Conservation (phyloP, 2,113 vertebrate genomes). For the Ctenodactylus gundi region DNA sequence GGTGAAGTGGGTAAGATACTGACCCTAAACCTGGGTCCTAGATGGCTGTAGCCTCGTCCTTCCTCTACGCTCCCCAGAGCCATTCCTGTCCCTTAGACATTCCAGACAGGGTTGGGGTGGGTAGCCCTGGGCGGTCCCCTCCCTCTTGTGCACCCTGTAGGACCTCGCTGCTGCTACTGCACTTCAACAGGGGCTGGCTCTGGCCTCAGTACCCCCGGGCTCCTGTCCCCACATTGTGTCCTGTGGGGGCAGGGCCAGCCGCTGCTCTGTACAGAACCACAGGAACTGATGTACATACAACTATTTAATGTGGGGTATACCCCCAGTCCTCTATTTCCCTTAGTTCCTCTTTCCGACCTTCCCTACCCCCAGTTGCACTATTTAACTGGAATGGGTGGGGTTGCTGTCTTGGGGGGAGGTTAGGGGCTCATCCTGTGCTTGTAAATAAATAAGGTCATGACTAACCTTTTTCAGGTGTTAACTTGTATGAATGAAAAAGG, state of each 20-base stretch:
- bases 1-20: slow-evolving; percentile 51
- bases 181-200: slow-evolving; percentile 68
- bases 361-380: slow-evolving; percentile 28
- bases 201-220: slow-evolving; percentile 45
- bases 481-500: slow-evolving; percentile 29
- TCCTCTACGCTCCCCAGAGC: slow-evolving; percentile 66
- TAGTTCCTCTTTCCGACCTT: slow-evolving; percentile 46
- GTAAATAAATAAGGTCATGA: slow-evolving; percentile 79
- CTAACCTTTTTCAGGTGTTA: slow-evolving; percentile 55
- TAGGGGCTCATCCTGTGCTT: slow-evolving; percentile 72
- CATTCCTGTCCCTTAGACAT: slow-evolving; percentile 77
- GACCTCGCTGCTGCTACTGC: slow-evolving; percentile 78
- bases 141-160: slow-evolving; percentile 68
- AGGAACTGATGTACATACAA: slow-evolving; percentile 74
- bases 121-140: slow-evolving; percentile 64
- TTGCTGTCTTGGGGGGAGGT: slow-evolving; percentile 52
- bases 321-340: slow-evolving; percentile 52
- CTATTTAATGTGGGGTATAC: slow-evolving; percentile 77
- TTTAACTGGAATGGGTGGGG: slow-evolving; percentile 61
- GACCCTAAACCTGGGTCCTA: slow-evolving; percentile 52
- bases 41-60: slow-evolving; percentile 62
- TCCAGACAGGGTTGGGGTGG: slow-evolving; percentile 77
- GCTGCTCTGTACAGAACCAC: slow-evolving; percentile 78
- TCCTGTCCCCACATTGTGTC: slow-evolving; percentile 65
- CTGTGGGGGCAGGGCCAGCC: slow-evolving; percentile 72